Conservation (phyloP, 2,113 vertebrate species). For the Egretta garzetta region DNA sequence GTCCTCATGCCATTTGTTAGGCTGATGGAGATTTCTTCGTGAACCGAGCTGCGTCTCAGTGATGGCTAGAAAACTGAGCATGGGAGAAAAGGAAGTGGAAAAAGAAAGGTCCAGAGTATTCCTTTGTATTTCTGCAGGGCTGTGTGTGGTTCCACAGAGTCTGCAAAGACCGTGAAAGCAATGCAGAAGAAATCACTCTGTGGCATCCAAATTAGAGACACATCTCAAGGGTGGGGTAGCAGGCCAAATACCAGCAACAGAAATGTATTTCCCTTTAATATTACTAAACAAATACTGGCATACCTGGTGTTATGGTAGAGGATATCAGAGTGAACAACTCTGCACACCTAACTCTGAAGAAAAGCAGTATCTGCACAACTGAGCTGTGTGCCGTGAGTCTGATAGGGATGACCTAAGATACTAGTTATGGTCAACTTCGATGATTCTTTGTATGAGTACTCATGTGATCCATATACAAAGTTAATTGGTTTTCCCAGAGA, state of each 20-base stretch:
- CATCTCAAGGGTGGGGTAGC: neutral
- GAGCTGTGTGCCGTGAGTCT: neutral
- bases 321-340: neutral
- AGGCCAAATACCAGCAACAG: neutral
- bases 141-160: neutral
- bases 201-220: neutral
- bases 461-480: neutral
- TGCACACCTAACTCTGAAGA: neutral
- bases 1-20: neutral
- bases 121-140: neutral
- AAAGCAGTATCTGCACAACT: neutral
- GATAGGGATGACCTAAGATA: neutral
- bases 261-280: neutral
- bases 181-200: neutral
- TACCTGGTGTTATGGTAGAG: neutral
- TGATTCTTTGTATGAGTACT: neutral
- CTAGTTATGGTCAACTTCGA: neutral
- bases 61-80: neutral
- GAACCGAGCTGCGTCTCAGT: neutral
- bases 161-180: neutral
- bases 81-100: neutral
- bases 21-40: neutral
- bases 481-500: neutral
- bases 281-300: neutral
- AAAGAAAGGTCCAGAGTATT: neutral